Percentiles rank a stretch among this genome's conserved stretches.
phyloP scores from a whole-genome alignment of 2,113 vertebrate species.

The Gasterosteus aculeatus region DNA sequence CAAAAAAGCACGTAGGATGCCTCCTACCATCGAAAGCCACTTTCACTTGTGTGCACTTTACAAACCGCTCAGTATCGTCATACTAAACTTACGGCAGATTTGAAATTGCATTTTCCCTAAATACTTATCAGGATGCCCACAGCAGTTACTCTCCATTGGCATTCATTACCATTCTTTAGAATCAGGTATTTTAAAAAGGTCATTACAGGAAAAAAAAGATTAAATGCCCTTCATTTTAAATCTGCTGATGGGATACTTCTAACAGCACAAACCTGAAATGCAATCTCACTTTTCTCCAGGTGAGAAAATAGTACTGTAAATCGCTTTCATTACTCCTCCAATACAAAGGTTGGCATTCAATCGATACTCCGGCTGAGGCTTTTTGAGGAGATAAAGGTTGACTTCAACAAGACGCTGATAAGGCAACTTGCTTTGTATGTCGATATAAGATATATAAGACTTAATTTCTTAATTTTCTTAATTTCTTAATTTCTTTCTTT shows the following conservation, averaged over 20 bases:
- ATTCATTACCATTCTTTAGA: conserved; percentile 51
- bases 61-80: conserved; percentile 25
- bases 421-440: conserved; percentile 33
- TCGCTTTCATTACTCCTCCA: conserved; percentile 41
- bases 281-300: conserved; percentile 22
- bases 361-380: conserved; percentile 32
- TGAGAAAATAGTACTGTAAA: conserved; percentile 34
- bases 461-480: too few relatives aligned
- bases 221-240: conserved; percentile 55
- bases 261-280: conserved; percentile 37
- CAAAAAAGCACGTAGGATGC: conserved; percentile 49
- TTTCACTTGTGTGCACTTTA: conserved; percentile 37
- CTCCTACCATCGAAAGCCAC: conserved; percentile 42
- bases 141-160: conserved; percentile 29
- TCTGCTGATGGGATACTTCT: conserved; percentile 50
- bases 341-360: conserved; percentile 22
- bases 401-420: conserved; percentile 55
- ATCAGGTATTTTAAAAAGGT: conserved; percentile 57
- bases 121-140: conserved; percentile 22
- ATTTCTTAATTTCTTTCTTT: too few relatives aligned
- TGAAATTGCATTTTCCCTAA: conserved; percentile 16
- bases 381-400: conserved; percentile 49
- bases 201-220: conserved; percentile 50
- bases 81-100: conserved; percentile 32
- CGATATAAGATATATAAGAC: conserved; percentile 30